Evolutionary conservation across 2,113 vertebrate genomes (phyloP), one percentile per base, ranked within the genome.

Genomic region (Hemichromis elongatus): DNA sequence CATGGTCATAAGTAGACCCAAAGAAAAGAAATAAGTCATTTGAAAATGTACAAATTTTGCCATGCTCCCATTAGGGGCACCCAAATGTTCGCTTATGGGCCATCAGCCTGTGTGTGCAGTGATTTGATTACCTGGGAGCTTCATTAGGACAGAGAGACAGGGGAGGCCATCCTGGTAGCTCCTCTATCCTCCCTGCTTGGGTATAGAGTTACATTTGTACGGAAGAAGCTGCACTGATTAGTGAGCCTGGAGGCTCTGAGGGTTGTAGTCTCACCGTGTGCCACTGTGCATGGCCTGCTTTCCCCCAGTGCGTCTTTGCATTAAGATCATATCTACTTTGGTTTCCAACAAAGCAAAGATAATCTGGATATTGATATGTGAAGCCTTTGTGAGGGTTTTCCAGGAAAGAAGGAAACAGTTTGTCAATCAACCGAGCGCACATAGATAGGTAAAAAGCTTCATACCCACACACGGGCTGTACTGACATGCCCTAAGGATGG

Each of bases 101-200:
- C 95, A 96, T 95, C 95, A 93, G 93, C 90, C 92, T 88, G 79
- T 88, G 89, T 90, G 87, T 87, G 79, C 90, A 87, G 63, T 94
- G 93, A 94, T 94, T 92, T 87, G 90, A 94, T 94, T 94, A 95
- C 85, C 92, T 77, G 75, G 79, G 82, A 93, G 92, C 89, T 95
- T 95, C 90, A 96, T 96, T 93, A 95, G 92, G 89, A 91, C 35
- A 21, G 91, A 84, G 89, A 94, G 91, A 89, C 86, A 59, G 85
- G 83, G 84, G 89, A 92, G 88, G 79, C 85, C 88, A 14, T 7
- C 33, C 77, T 80, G 88, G 89, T 88, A 90, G 91, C 93, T 92
- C 89, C 89, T 80, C 89, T 90, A 80, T 84, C 79, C 90, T 88
- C 88, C 86, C 86, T 80, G 35, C 89, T 89, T 21, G 63, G 83